Evolutionary conservation across 2,113 vertebrate species (phyloP).

Genomic region (Eubucco bourcierii): DNA sequence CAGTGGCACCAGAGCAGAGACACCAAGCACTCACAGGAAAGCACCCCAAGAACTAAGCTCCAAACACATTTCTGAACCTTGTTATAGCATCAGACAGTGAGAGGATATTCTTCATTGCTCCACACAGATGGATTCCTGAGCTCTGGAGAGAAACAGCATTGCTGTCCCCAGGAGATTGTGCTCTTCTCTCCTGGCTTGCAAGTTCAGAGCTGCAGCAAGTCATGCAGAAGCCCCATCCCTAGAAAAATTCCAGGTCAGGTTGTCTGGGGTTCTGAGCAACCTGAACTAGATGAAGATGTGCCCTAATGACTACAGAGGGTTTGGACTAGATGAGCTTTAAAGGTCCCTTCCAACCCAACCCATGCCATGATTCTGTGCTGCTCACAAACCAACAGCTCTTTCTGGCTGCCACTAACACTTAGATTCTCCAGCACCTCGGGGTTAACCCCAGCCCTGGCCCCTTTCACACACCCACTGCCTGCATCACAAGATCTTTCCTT

Average conservation of each 20-base stretch:
- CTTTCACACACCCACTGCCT: no score
- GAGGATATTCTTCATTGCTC: conserved; percentile 3
- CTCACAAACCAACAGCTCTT: not conserved
- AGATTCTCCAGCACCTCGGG: not conserved
- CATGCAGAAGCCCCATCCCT: not conserved
- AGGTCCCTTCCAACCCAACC: not conserved
- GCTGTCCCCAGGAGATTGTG: not conserved
- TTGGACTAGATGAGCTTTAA: not conserved
- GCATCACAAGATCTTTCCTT: not conserved
- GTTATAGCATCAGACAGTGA: not conserved
- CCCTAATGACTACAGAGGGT: not conserved
- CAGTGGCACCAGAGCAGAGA: not conserved
- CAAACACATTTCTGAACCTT: not conserved
- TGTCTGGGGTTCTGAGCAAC: not conserved
- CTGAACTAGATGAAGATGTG: not conserved
- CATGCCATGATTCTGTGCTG: not conserved
- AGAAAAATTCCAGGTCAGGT: no score
- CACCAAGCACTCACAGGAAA: not conserved
- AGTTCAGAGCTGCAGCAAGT: not conserved
- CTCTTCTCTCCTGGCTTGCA: not conserved
- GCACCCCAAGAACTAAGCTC: not conserved
- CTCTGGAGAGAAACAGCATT: not conserved
- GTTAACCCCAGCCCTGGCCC: not conserved
- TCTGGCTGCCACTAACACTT: rapidly evolving
- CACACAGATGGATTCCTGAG: not conserved